phyloP scores from a whole-genome alignment of 2,797 vertebrate genomes.

The Hirundo rustica region DNA sequence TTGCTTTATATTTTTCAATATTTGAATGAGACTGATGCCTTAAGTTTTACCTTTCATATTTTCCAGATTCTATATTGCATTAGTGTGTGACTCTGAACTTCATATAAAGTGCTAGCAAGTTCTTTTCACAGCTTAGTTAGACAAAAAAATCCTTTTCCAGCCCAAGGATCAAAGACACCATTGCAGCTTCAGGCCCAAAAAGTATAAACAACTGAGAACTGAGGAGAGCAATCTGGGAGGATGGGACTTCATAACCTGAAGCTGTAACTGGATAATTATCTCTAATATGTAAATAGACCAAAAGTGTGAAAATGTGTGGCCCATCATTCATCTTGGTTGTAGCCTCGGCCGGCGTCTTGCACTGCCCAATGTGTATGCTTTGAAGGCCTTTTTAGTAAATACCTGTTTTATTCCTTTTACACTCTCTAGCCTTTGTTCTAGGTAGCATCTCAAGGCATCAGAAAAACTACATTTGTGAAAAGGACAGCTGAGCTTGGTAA shows the following conservation, averaged over 20 bases:
- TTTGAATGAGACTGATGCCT: not conserved
- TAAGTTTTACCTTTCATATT: not conserved
- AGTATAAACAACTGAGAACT: not conserved
- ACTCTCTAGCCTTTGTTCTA: too few relatives aligned
- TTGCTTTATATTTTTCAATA: not conserved
- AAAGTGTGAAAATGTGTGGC: not conserved
- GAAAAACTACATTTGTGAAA: not conserved
- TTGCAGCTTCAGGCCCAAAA: not conserved
- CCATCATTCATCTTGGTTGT: accelerated
- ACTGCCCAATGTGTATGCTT: not conserved
- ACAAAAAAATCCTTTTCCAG: not conserved
- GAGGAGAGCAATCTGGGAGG: not conserved
- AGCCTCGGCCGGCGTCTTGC: too few relatives aligned
- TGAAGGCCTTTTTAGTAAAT: not conserved
- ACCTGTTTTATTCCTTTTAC: not conserved
- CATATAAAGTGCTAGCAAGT: too few relatives aligned
- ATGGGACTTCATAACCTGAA: too few relatives aligned
- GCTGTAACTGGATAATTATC: not conserved
- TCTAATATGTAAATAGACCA: not conserved
- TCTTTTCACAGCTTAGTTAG: not conserved
- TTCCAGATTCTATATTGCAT: not conserved
- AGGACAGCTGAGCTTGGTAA: not conserved
- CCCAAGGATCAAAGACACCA: accelerated
- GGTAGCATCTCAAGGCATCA: not conserved
- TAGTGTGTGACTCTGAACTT: not conserved